Evolutionary conservation across 1,140 invertebrate species (phyloP), one percentile per base, ranked within the genome.

Genomic region (Druon quercuslanigerum): DNA sequence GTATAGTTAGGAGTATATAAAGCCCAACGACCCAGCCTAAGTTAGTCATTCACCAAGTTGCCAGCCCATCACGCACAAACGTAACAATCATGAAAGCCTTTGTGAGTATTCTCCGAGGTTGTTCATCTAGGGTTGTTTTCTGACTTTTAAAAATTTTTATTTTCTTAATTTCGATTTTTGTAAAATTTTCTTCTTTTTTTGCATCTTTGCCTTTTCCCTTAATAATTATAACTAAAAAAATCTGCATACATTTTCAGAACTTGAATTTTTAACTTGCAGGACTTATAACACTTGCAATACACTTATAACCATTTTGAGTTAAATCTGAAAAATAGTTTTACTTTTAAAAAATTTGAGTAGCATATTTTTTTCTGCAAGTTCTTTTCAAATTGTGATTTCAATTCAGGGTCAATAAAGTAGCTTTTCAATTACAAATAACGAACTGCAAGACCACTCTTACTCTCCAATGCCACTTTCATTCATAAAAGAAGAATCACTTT

Each of bases 51-150:
- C 90, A 92, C 90, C 87, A 90, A 90, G 90, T 89, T 91, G 90
- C 86, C 87, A 90, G 87, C 86, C 89, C 89, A 89, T 87, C 89
- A 91, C 83, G 91, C 87, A 91, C 83, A 91, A 83, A 91, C 84
- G 87, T 90, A 92, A 89, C 89, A 91, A 92, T 89, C 89, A 92
- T 92, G 91, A 92, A 92, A 90, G 89, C 90, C 91, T 92, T 92
- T 88, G 91, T 91, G 90, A 92, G 91, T 91, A 92, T 92, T 85
- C 80, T 76, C 83, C 82, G 81, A 85, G 86, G 85, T 89, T 79
- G 83, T 77, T 75, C 76, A 72, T 75, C 75, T 76, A 73, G 78
- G 82, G 83, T 79, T 79, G 80, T 85, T 71, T 52, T 70, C 51
- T 71, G 46, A 14, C 70, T 71, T 56, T 51, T 17, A 25, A 12